Evolutionary conservation across 64 coral and sea anemone species (phyloP).

Genomic region (Montipora sp.): DNA sequence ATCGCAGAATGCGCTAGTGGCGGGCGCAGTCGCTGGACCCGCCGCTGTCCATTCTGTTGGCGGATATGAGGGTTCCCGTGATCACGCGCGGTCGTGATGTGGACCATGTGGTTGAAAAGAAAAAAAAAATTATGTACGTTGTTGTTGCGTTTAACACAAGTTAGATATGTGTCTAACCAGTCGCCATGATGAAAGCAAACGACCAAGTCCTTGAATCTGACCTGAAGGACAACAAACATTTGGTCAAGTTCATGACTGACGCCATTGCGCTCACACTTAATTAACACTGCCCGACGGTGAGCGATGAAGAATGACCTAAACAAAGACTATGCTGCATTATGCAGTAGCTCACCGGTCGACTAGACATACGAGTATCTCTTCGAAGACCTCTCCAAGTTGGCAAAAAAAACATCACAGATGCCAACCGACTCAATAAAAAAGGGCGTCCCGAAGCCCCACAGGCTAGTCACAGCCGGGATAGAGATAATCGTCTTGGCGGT

Average conservation of each 20-base stretch:
- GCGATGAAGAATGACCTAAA: conserved; percentile 56
- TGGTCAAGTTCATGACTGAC: conserved; percentile 51
- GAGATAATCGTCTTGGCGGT: background rate
- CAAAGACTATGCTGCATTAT: conserved; percentile 61
- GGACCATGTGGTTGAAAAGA: too few relatives aligned
- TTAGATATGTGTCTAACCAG: background rate
- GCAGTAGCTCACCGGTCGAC: conserved; percentile 33
- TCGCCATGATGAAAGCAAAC: conserved; percentile 52
- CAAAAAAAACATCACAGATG: conserved; percentile 53
- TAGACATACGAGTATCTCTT: conserved; percentile 26
- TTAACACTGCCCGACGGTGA: conserved; percentile 27
- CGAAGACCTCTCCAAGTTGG: conserved; percentile 64
- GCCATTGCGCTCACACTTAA: conserved; percentile 11
- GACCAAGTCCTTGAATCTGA: conserved; percentile 20
- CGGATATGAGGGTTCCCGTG: too few relatives aligned
- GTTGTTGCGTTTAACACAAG: too few relatives aligned
- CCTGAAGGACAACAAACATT: conserved; percentile 50
- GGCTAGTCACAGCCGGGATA: background rate
- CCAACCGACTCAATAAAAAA: conserved; percentile 45
- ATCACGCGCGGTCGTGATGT: too few relatives aligned
- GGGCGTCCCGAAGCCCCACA: conserved; percentile 4
- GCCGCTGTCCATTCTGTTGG: too few relatives aligned
- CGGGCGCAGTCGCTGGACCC: too few relatives aligned
- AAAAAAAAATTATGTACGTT: too few relatives aligned
- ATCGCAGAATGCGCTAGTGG: background rate